phyloP scores from a whole-genome alignment of 2,113 vertebrate genomes.

The Sialia sialis region DNA sequence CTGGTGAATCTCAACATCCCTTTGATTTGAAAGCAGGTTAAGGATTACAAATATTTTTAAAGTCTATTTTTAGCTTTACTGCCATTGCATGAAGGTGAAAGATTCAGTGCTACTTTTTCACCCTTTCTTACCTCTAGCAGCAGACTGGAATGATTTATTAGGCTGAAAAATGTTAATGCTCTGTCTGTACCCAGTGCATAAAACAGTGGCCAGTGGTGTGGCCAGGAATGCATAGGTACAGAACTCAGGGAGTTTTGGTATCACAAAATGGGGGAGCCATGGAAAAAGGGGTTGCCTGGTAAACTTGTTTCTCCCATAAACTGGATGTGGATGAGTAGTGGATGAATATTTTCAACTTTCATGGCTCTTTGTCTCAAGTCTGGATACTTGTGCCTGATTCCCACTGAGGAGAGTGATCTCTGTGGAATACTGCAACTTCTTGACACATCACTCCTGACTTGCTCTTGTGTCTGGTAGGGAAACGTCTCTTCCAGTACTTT shows the following conservation, averaged over 20 bases:
- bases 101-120: neutral
- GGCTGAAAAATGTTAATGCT: neutral
- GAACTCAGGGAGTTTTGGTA: neutral
- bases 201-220: neutral
- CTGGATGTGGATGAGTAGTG: neutral
- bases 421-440: neutral
- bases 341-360: neutral
- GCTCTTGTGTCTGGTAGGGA: neutral
- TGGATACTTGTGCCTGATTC: neutral
- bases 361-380: neutral
- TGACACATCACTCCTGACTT: neutral
- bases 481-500: neutral
- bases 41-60: neutral
- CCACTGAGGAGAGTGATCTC: neutral
- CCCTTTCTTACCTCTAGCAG: neutral
- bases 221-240: neutral
- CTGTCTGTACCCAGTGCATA: neutral
- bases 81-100: neutral
- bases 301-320: neutral
- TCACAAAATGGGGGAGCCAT: neutral
- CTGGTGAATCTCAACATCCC: neutral
- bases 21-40: conserved; percentile 14
- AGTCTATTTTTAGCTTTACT: neutral
- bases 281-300: neutral
- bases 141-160: neutral